phyloP scores from a whole-genome alignment of 92 coral and sea anemone species.

The Heteractis magnifica region DNA sequence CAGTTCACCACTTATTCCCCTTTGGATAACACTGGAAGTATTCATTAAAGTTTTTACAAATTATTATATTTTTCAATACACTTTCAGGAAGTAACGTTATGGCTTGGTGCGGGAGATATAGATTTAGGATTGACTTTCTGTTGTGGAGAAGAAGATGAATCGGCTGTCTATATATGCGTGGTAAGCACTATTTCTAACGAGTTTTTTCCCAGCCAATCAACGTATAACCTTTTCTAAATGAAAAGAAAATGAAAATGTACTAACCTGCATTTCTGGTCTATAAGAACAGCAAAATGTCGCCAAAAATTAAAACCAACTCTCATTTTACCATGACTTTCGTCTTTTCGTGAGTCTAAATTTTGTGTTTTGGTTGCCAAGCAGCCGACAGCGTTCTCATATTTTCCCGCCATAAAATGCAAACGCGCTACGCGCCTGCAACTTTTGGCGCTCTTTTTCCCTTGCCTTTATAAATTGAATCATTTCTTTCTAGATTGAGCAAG shows the following conservation, averaged over 20 bases:
- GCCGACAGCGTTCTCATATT: background rate
- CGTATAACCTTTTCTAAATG: background rate
- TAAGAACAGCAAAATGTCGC: background rate
- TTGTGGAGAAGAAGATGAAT: conserved; percentile 92
- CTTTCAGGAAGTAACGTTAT: conserved; percentile 89
- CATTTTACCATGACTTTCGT: background rate
- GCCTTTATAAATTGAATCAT: background rate
- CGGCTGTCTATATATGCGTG: conserved; percentile 91
- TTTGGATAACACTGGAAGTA: background rate
- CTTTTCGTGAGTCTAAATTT: background rate
- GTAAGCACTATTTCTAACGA: conserved; percentile 36
- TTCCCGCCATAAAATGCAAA: conserved; percentile 19
- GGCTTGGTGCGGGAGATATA: conserved; percentile 69
- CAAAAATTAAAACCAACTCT: background rate
- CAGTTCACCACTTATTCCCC: background rate
- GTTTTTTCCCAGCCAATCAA: background rate
- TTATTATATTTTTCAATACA: background rate
- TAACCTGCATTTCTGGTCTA: background rate
- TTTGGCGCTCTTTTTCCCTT: background rate
- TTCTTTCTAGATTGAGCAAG: conserved; percentile 77
- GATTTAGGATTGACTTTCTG: conserved; percentile 82
- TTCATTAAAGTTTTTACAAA: background rate
- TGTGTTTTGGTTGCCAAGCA: background rate
- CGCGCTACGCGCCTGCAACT: background rate
- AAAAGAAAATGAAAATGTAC: background rate